Base-by-base conservation (phyloP, 1,140 invertebrate genomes). In the Papilio dardanus region DNA sequence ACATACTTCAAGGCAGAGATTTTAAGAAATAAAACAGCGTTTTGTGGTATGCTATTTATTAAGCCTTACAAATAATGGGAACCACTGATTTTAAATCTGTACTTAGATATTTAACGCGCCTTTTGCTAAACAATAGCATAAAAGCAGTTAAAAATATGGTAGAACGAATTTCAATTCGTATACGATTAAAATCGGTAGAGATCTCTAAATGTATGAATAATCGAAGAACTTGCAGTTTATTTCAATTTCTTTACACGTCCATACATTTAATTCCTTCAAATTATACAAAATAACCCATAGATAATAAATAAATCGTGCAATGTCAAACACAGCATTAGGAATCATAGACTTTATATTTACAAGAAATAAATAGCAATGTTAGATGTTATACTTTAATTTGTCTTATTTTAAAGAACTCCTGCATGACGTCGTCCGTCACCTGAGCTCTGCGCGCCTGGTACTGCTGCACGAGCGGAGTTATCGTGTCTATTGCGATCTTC, bases 361-460 rank as follows among this genome's bases (percentile, higher is more conserved):
- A 67, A 35, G n/a, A 0, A 35, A 21, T 16, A 71, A 71, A 50
- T 71, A 67, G 31, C 31, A 8, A 19, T 31, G n/a, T 37, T 19
- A 24, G 2, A 16, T 1, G 28, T 73, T 92, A 86, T 80, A 95
- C 96, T 71, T 96, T 96, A 7, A 99, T 94, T 87, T 97, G 96
- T 83, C 98, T 94, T 65, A 97, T 96, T 79, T 95, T 96, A 96
- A 99, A 99, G 92, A 96, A 99, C 81, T 96, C 89, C 83, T 96
- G 95, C 31, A 99, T 94, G 35, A 96, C 90, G 37, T 99, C 98
- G 88, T 99, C 98, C 0, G 98, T 99, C 40, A 99, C 95, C 77
- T 95, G 93, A 67, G 96, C 96, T 77, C 97, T 94, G 42, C 95
- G 94, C 84, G 96, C 95, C 94, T 99, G 98, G 94, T 99, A 98